Evolutionary conservation across 2,113 vertebrate genomes (phyloP), one percentile per base, ranked within the genome.

Genomic region (Athene cunicularia): DNA sequence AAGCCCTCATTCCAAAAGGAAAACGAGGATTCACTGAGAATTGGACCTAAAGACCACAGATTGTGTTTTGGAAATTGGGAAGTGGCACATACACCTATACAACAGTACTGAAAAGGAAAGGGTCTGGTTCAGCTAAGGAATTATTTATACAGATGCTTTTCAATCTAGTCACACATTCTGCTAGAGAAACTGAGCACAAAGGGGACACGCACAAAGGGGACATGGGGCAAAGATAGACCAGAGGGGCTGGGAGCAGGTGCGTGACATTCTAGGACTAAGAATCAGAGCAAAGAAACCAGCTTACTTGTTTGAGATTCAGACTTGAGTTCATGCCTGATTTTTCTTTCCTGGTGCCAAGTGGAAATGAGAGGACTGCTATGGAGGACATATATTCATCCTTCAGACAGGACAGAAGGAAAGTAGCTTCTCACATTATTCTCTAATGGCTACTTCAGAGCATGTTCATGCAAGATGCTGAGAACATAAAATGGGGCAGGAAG

Each of bases 281-380:
- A 95, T 95, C 58, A 91, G 93, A 94, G 93, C 96, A 94, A 83
- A 91, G 58, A 96, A 97, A 93, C 16, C 47, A 90, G 63, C 5
- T 32, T 41, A 23, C 24, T 62, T 0, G 0, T 93, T 73, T 92
- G 91, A 93, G 33, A 94, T 58, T 41, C 75, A 82, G 79, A 80
- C 41, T 81, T 49, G 14, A 83, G 22, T 27, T 64, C 39, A 21
- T 41, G 50, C 49, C 52, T 47, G 49, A 41, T 53, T 88, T 53
- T 88, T 72, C 56, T 52, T 68, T 71, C 64, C 35, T 62, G 6
- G 26, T 88, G 89, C 74, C 91, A 97, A 80, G 5, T 88, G 53
- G 11, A 91, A 71, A 86, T 6, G 12, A 17, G 11, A 88, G 37
- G 23, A 84, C 63, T 91, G 66, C 45, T 82, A 30, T 5, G n/a